These are phyloP conservation scores for Heterocephalus glaber DNA, from an alignment of 2,113 vertebrate species.

Conservation along the genomic window DNA sequence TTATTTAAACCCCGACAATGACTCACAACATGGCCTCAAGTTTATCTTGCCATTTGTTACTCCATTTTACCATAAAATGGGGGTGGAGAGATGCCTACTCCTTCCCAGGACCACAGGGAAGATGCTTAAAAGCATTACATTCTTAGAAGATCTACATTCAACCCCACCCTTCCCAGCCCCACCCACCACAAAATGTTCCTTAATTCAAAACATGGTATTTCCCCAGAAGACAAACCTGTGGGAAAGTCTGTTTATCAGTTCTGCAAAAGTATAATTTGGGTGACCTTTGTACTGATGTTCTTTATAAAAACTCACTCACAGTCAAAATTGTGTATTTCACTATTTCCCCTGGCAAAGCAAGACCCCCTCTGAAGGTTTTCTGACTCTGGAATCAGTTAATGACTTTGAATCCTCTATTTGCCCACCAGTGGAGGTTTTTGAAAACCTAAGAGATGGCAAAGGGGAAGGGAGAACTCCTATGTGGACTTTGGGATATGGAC, in stretches of 20 bases:
- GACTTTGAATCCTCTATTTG: not conserved
- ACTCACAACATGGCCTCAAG: not conserved
- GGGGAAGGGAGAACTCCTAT: not conserved
- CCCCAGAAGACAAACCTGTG: not conserved
- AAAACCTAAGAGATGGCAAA: not conserved
- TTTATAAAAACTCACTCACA: conserved; percentile 26
- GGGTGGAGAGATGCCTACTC: not conserved
- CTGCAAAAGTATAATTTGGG: not conserved
- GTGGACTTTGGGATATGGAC: not conserved
- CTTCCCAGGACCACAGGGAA: not conserved
- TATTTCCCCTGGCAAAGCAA: conserved; percentile 11
- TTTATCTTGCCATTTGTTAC: not conserved
- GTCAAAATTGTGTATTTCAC: conserved; percentile 27
- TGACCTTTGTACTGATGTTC: not conserved
- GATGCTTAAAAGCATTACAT: not conserved
- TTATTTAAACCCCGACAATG: not conserved
- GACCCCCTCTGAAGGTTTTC: not conserved
- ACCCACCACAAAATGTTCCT: not conserved
- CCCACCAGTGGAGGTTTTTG: not conserved
- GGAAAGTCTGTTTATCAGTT: conserved; percentile 7
- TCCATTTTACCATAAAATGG: not conserved
- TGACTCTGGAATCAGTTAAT: not conserved
- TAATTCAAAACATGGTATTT: conserved; percentile 11
- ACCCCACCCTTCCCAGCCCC: not conserved
- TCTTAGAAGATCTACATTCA: not conserved